A percentile compares a stretch with the other conserved stretches of the same genome.
These are phyloP conservation scores for Amphipyra berbera DNA, from an alignment of 2,888 invertebrate species.

Conservation along the genomic window DNA sequence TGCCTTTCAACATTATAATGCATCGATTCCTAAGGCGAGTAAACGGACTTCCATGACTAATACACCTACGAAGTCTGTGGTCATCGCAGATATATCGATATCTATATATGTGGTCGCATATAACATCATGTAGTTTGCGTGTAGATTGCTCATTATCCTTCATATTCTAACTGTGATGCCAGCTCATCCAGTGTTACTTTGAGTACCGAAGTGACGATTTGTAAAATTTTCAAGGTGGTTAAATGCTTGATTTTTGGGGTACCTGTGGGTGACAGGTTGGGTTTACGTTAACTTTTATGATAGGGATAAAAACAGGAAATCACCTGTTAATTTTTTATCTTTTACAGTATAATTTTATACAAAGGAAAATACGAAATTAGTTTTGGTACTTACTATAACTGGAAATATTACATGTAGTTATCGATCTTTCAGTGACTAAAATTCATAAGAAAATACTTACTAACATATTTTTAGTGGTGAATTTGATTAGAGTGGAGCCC, in stretches of 20 bases:
- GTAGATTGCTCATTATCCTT: slow-evolving; percentile 51
- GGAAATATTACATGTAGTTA: too few species aligned
- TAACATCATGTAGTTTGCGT: slow-evolving; percentile 41
- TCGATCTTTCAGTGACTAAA: too few species aligned
- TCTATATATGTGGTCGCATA: slow-evolving; percentile 20
- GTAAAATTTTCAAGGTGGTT: background rate
- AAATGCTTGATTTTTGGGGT: slow-evolving; percentile 1
- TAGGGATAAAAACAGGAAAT: background rate
- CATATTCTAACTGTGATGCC: slow-evolving; percentile 23
- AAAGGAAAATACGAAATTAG: too few species aligned
- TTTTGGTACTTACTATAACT: too few species aligned
- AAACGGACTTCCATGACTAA: slow-evolving; percentile 50
- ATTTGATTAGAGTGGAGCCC: too few species aligned
- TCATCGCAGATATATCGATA: slow-evolving; percentile 36
- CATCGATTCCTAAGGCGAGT: slow-evolving; percentile 36
- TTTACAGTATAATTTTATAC: too few species aligned
- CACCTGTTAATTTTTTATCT: slow-evolving; percentile 6
- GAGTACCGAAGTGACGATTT: slow-evolving; percentile 1
- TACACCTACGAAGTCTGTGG: slow-evolving; percentile 41
- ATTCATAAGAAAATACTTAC: too few species aligned
- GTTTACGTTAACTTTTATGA: slow-evolving; percentile 6
- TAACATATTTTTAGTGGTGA: too few species aligned
- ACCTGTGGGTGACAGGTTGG: slow-evolving; percentile 17
- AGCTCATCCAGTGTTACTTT: slow-evolving; percentile 12
- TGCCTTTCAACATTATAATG: slow-evolving; percentile 22